phyloP scores from a whole-genome alignment of 2,113 vertebrate genomes.

The Hassar affinis region DNA sequence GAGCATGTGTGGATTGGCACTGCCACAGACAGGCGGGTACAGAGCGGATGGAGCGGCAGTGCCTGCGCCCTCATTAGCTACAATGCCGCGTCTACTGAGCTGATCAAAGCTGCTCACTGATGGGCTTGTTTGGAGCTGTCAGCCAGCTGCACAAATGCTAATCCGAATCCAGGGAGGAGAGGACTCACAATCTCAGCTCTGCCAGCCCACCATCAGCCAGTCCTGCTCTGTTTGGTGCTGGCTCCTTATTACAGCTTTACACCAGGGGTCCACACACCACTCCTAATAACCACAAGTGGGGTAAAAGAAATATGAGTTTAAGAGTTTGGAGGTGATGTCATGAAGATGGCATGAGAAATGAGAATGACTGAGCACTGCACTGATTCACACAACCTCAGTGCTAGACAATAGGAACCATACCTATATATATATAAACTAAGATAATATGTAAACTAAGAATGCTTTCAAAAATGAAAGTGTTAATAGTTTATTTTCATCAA shows the following conservation, averaged over 20 bases:
- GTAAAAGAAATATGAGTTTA: constrained; percentile 2
- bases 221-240: constrained; percentile 18
- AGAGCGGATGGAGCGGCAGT: constrained; percentile 39
- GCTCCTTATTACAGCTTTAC: constrained; percentile 18
- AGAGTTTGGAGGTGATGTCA: constrained; percentile 30
- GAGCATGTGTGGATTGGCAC: constrained; percentile 39
- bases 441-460: no score
- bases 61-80: constrained; percentile 49
- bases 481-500: no score
- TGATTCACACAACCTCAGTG: constrained; percentile 51
- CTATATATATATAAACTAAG: not conserved
- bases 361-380: not conserved
- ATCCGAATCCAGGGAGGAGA: constrained; percentile 43
- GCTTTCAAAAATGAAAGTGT: no score
- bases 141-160: constrained; percentile 49
- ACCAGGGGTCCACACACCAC: not conserved
- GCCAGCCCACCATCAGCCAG: constrained; percentile 23
- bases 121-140: constrained; percentile 54
- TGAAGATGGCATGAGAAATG: constrained; percentile 9
- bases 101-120: constrained; percentile 55
- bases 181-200: constrained; percentile 42
- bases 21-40: constrained; percentile 41
- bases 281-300: constrained; percentile 23
- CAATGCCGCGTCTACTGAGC: constrained; percentile 41
- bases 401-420: constrained; percentile 35